Evolutionary conservation across 1,140 invertebrate species (phyloP).

Genomic region (Sycobia sp.): DNA sequence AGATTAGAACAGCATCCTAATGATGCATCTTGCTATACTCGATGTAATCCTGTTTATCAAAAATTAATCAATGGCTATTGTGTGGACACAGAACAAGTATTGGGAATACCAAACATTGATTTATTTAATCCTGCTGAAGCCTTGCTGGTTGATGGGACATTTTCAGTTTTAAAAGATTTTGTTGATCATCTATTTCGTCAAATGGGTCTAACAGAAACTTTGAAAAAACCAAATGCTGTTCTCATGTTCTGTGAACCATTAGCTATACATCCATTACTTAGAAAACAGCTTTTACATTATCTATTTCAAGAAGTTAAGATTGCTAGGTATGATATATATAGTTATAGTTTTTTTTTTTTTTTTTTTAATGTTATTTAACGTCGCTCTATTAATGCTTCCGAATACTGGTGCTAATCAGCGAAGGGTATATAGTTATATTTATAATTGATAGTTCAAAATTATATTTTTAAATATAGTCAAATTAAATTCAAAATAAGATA

Average conservation of each 20-base stretch:
- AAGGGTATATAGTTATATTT: neutral
- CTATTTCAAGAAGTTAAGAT: conserved; percentile 62
- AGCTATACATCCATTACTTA: conserved; percentile 54
- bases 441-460: neutral
- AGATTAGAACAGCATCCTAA: conserved; percentile 50
- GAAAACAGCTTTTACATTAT: conserved; percentile 59
- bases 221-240: conserved; percentile 59
- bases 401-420: too few relatives aligned
- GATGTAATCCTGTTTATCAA: conserved; percentile 56
- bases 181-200: conserved; percentile 60
- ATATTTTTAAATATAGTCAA: neutral
- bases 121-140: conserved; percentile 60
- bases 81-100: conserved; percentile 54
- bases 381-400: too few relatives aligned
- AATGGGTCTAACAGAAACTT: conserved; percentile 54
- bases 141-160: conserved; percentile 54
- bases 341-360: neutral
- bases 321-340: conserved; percentile 51
- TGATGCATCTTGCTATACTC: conserved; percentile 49
- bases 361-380: too few relatives aligned
- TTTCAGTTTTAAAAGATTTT: conserved; percentile 57
- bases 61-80: conserved; percentile 59
- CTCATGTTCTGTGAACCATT: conserved; percentile 62
- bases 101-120: conserved; percentile 60
- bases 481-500: neutral